Base-by-base conservation (phyloP, 92 coral and sea anemone genomes). In the Siderastrea siderea region DNA sequence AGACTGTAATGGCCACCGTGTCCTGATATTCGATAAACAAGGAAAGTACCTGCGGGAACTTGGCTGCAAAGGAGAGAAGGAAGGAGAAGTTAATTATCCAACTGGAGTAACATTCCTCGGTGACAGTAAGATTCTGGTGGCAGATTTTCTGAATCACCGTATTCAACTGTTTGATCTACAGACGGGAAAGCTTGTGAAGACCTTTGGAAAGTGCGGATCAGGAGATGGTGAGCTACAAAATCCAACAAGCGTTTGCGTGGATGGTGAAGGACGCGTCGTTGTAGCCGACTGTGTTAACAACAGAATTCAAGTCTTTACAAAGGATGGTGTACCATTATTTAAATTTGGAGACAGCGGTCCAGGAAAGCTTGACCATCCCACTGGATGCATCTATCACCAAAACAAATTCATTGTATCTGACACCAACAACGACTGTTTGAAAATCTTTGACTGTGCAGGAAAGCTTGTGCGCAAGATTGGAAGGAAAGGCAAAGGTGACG, bases 251-350 rank as follows among this genome's bases (percentile, higher is more conserved):
- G 68, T 79, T 59, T 69, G 67, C 49, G 38, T 26, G 38, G 38
- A 26, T 26, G 38, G 38, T 26, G 38, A 26, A 26, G 38, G 38
- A 26, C 38, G 38, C 38, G 38, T 26, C 38, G 38, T 26, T 26
- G 38, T 26, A 26, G 38, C 38, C 38, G 38, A 26, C 67, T 6
- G 26, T 19, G 26, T 16, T 19, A 63, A 79, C n/a, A 47, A 44
- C 52, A 67, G 73, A 59, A 53, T 79, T 12, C 84, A 62, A 19
- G 74, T 79, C 6, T 79, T 79, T 51, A 79, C 84, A 79, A 79
- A 38, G 50, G 84, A 79, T 65, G 84, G 84, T 38, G 71, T 13
- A 38, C 67, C 63, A 59, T 44, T 59, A 26, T 26, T 26, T 26
- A 26, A 26, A 26, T 26, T 26, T 26, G 38, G 38, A 26, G 38